Evolutionary conservation across 1,140 invertebrate genomes (phyloP).

Genomic region (Drosophila yakuba): DNA sequence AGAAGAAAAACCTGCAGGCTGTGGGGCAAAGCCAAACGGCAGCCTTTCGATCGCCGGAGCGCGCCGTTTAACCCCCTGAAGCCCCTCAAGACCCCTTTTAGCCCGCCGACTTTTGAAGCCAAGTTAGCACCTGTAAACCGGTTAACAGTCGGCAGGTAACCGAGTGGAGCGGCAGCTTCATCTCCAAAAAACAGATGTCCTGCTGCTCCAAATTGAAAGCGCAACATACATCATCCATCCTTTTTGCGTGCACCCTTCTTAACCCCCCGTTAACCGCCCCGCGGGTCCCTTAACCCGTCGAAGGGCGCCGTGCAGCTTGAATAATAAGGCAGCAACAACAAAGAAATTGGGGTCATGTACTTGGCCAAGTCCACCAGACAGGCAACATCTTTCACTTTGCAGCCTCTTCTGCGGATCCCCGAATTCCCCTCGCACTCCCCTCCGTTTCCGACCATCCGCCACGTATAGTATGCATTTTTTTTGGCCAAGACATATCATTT

Average conservation of each 20-base stretch:
- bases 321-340: conserved; percentile 51
- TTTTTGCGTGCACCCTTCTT: conserved; percentile 22
- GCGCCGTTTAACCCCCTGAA: neutral
- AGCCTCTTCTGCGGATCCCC: conserved; percentile 8
- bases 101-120: conserved; percentile 11
- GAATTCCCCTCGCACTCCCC: neutral
- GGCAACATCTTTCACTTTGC: conserved; percentile 62
- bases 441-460: neutral
- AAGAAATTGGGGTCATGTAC: conserved; percentile 84
- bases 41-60: conserved; percentile 32
- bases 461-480: conserved; percentile 52
- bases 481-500: conserved; percentile 29
- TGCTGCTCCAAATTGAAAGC: conserved; percentile 84
- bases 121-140: conserved; percentile 81
- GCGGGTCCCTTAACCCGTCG: neutral
- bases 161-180: conserved; percentile 19
- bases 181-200: conserved; percentile 77
- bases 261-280: neutral
- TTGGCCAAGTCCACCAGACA: conserved; percentile 34
- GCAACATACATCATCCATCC: conserved; percentile 81
- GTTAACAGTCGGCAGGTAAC: conserved; percentile 45
- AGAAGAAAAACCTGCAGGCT: conserved; percentile 72
- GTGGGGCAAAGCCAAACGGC: conserved; percentile 63
- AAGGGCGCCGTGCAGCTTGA: conserved; percentile 59
- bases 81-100: neutral